A percentile compares a stretch with the other conserved stretches of the same genome.
Conservation (phyloP, 2,888 invertebrate species). For the Alentia gelatinosa region DNA sequence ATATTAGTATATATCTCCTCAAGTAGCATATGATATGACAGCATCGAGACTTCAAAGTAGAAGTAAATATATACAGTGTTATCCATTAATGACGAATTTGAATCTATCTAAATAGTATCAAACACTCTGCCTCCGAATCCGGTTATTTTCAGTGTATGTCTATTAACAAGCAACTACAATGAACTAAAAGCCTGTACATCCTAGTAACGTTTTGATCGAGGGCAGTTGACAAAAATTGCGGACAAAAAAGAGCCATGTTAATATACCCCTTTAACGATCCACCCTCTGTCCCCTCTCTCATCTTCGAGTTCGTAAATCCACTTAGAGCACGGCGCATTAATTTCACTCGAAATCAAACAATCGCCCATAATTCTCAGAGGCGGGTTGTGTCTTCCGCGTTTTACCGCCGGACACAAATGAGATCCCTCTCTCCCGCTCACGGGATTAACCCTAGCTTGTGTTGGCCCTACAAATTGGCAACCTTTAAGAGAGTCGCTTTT, state of each 20-base stretch:
- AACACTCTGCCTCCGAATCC: too few relatives aligned
- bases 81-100: too few relatives aligned
- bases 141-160: too few relatives aligned
- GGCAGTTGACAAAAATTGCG: background rate
- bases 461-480: slow-evolving; percentile 39
- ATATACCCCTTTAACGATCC: background rate
- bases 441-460: slow-evolving; percentile 20
- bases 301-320: background rate
- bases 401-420: background rate
- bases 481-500: background rate
- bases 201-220: background rate
- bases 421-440: background rate
- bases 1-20: too few relatives aligned
- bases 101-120: too few relatives aligned
- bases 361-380: background rate
- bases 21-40: too few relatives aligned
- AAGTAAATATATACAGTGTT: too few relatives aligned
- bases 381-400: background rate
- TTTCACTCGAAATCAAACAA: background rate
- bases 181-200: too few relatives aligned
- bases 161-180: too few relatives aligned
- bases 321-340: background rate
- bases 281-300: background rate
- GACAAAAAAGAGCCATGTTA: background rate
- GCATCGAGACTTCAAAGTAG: too few relatives aligned